These are phyloP conservation scores for Orthonyx spaldingii DNA, from an alignment of 2,113 vertebrate genomes.

Conservation along the genomic window DNA sequence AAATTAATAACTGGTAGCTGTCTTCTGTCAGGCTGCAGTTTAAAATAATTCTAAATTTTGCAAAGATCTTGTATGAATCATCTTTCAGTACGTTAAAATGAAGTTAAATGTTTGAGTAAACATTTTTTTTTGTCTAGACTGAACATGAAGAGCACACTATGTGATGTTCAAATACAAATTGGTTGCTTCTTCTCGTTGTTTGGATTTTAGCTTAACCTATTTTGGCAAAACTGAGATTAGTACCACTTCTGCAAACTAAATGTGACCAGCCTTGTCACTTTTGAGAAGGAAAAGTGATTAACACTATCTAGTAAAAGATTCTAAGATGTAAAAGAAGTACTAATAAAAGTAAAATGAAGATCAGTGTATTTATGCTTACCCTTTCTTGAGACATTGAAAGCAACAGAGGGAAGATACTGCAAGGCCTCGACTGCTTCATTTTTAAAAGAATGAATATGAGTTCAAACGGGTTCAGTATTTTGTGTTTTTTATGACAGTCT, in stretches of 20 bases:
- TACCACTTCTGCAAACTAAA: not conserved
- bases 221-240: not conserved
- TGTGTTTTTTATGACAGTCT: not conserved
- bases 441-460: not conserved
- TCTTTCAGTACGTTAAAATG: not conserved
- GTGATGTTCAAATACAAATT: not conserved
- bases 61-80: not conserved
- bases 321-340: not conserved
- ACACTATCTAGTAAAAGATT: not conserved
- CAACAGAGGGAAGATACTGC: not conserved
- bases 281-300: not conserved
- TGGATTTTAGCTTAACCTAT: not conserved
- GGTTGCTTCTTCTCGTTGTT: not conserved
- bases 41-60: not conserved
- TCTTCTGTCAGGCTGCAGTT: not conserved
- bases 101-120: not conserved
- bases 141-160: not conserved
- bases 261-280: not conserved
- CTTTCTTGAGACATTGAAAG: not conserved
- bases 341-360: not conserved
- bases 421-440: rapidly evolving
- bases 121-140: not conserved
- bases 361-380: not conserved
- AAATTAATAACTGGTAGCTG: not conserved
- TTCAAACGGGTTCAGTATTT: not conserved